Percentiles rank a stretch among this genome's conserved stretches.
Conservation (phyloP, 2,797 vertebrate species). For the Tangara arthus region DNA sequence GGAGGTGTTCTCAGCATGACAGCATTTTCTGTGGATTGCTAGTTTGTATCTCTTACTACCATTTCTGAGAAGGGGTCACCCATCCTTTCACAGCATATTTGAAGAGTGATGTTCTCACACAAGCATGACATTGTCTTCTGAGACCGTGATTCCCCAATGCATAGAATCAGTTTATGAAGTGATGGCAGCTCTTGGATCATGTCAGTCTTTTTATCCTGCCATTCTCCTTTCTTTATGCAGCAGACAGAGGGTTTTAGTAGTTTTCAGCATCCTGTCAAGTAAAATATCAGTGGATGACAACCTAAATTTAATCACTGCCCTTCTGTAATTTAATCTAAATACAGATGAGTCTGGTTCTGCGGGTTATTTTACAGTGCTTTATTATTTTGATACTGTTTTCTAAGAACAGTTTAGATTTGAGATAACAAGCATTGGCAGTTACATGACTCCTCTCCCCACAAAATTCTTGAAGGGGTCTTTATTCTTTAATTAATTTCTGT, state of each 20-base stretch:
- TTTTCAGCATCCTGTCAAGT: constrained; percentile 27
- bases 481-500: not conserved
- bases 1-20: not conserved
- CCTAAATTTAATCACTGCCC: constrained; percentile 41
- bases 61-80: not conserved
- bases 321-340: constrained; percentile 44
- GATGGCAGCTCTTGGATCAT: not conserved
- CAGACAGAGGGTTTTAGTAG: not conserved
- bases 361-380: constrained; percentile 15
- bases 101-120: not conserved
- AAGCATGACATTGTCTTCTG: not conserved
- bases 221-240: not conserved
- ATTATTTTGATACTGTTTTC: constrained; percentile 28
- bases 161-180: constrained; percentile 1
- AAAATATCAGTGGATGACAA: constrained; percentile 21
- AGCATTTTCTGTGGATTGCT: not conserved
- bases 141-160: not conserved
- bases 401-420: constrained; percentile 1
- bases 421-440: constrained; percentile 2
- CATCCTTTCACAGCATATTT: not conserved
- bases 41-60: not conserved
- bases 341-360: constrained; percentile 1
- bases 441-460: not conserved
- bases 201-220: constrained; percentile 1
- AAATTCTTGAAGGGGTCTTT: not conserved